A percentile compares a stretch with the other conserved stretches of the same genome.
These are phyloP conservation scores for Siphamia tubifer DNA, from an alignment of 2,113 vertebrate species.

Conservation along the genomic window DNA sequence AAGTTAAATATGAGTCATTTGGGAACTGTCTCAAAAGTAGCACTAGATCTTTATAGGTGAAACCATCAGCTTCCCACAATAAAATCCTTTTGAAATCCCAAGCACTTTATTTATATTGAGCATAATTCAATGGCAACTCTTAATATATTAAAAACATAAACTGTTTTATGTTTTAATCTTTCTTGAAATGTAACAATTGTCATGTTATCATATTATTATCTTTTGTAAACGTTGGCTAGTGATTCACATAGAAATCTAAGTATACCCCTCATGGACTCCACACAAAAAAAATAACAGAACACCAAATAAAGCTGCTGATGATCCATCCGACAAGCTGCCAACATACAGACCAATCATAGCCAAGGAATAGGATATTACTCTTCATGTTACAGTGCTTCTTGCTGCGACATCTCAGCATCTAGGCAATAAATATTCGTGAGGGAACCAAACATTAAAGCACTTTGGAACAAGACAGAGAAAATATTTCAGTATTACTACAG, in stretches of 20 bases:
- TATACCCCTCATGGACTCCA: background rate
- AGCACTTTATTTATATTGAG: too few relatives aligned
- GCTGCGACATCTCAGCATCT: background rate
- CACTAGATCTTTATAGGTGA: too few relatives aligned
- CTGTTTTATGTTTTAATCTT: background rate
- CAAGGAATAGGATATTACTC: slow-evolving; percentile 11
- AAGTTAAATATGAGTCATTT: too few relatives aligned
- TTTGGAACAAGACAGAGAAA: background rate
- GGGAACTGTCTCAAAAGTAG: too few relatives aligned
- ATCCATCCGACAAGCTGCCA: slow-evolving; percentile 15
- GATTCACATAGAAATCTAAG: background rate
- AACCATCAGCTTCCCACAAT: too few relatives aligned
- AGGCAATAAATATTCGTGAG: background rate
- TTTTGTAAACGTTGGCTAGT: background rate
- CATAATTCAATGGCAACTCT: too few relatives aligned
- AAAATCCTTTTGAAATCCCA: too few relatives aligned
- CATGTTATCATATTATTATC: background rate
- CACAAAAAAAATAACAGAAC: background rate
- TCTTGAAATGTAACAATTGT: background rate
- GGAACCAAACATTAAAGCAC: slow-evolving; percentile 16
- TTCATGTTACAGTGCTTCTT: background rate
- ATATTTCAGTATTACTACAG: slow-evolving; percentile 1
- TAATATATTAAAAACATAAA: too few relatives aligned
- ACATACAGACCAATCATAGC: background rate
- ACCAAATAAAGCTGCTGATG: slow-evolving; percentile 12